Base-by-base conservation (phyloP, 2,797 vertebrate species). In the Nannoperca australis region DNA sequence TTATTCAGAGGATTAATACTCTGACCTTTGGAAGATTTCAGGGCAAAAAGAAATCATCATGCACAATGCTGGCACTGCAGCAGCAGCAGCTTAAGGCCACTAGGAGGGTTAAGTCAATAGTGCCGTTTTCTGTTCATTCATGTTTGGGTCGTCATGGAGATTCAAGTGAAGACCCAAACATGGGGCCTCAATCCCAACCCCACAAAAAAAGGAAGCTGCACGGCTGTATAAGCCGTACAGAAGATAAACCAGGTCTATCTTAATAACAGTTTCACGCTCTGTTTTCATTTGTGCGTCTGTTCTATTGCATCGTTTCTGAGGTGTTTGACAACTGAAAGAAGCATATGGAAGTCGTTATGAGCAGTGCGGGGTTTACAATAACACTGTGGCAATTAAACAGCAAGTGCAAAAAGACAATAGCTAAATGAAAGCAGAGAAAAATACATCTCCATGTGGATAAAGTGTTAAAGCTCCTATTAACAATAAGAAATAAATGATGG, bases 1-100 rank as follows among this genome's bases (percentile, higher is more conserved):
- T 93, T 92, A 95, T 94, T 94, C 88, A 91, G 79, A 87, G 92
- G 91, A 94, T 94, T 94, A 95, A 92, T 92, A 91, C 89, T 89
- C 84, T 94, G 93, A 95, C 94, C 95, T 95, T 94, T 94, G 78
- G 85, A 92, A 93, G 91, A 93, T 93, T 88, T 92, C 84, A 87
- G 91, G 88, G 78, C 83, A 87, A 75, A 85, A 82, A 74, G 85
- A 82, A 88, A 89, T 83, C 85, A 73, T 76, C 12, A 68, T 70
- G 85, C 86, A 92, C 89, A 90, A 89, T 86, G 83, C 87, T 88
- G 90, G 89, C 89, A 85, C 89, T 86, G 88, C 91, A 83, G 91
- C 81, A 78, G 88, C 79, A 82, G 92, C 91, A 91, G 88, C 83
- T 89, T 90, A 91, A 83, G 89, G 83, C 94, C 94, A 90, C 90